Evolutionary conservation across 2,888 invertebrate species (phyloP), one percentile per base, ranked within the genome.

Genomic region (Ectemnius continuus): DNA sequence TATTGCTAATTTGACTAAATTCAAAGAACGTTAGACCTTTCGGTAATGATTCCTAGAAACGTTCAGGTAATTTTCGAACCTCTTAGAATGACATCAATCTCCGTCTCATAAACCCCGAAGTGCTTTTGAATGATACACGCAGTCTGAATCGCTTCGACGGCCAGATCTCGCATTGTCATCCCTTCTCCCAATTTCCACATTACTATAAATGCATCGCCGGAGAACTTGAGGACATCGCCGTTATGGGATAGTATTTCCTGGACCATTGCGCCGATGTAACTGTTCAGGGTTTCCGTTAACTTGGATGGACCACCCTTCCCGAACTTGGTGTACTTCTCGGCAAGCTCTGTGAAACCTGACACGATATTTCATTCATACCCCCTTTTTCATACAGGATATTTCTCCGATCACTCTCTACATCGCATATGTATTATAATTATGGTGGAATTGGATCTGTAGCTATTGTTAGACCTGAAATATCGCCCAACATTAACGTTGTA

Each of bases 231-330:
- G 1, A 95, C 93, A 78, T 95, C 95, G 0, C 95, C 95, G 65
- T 93, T 92, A 78, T 93, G 93, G 0, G 93, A 92, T 45, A 95
- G 88, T 73, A 95, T 94, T 87, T 94, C 94, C 84, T 95, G 94
- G 0, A 95, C 94, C 92, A 96, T 94, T 0, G 94, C 93, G 0
- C 94, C 95, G 79, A 96, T 94, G 88, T 95, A 96, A 2, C 92
- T 92, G 90, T 95, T 95, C 4, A 96, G 88, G 0, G 94, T 94
- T 85, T 94, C 93, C 0, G 95, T 95, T 58, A 96, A 90, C 69
- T 94, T 92, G 4, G 95, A 95, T 0, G 95, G 94, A 0, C 95
- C 95, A 1, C 94, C 94, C 78, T 93, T 93, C 0, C 94, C 94
- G 2, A 92, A 91, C 83, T 93, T 92, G 23, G 94, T 94, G 85